These are phyloP conservation scores for Ivindomyrus marchei DNA, from an alignment of 2,113 vertebrate species.

Conservation along the genomic window DNA sequence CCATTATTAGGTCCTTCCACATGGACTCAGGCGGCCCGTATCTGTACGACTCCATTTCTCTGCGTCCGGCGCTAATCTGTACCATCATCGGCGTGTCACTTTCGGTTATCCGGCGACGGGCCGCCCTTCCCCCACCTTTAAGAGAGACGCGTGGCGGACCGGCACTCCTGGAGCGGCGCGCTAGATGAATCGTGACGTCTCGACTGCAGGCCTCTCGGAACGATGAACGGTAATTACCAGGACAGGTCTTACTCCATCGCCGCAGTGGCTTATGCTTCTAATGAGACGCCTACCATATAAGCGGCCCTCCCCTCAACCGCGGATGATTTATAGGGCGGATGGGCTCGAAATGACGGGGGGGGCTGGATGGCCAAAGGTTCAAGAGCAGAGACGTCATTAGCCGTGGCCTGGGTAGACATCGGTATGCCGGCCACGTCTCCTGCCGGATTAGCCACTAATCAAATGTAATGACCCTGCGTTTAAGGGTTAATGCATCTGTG, in stretches of 20 bases:
- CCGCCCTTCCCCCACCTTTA: not conserved
- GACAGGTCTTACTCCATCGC: not conserved
- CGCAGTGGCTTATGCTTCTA: not conserved
- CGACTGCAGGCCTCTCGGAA: not conserved
- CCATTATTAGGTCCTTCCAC: not conserved
- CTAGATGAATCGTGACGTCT: slow-evolving; percentile 21
- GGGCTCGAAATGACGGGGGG: slow-evolving; percentile 2
- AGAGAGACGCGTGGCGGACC: not conserved
- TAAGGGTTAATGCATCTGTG: slow-evolving; percentile 9
- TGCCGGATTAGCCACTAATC: slow-evolving; percentile 8
- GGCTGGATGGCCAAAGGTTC: not conserved
- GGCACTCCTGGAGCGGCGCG: not conserved
- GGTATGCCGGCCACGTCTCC: not conserved
- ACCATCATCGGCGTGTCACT: slow-evolving; percentile 1
- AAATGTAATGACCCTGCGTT: slow-evolving; percentile 9
- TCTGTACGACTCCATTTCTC: not conserved
- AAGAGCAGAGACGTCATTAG: slow-evolving; percentile 18
- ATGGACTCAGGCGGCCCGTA: not conserved
- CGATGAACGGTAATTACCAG: slow-evolving; percentile 19
- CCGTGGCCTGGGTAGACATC: not conserved
- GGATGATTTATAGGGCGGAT: slow-evolving; percentile 16
- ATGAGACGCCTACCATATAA: slow-evolving; percentile 19
- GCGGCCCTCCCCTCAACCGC: not conserved
- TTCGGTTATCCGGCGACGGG: not conserved
- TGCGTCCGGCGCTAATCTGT: not conserved